Percentiles rank a stretch among this genome's conserved stretches.
Conservation (phyloP, 2,113 vertebrate genomes). For the Solea solea region DNA sequence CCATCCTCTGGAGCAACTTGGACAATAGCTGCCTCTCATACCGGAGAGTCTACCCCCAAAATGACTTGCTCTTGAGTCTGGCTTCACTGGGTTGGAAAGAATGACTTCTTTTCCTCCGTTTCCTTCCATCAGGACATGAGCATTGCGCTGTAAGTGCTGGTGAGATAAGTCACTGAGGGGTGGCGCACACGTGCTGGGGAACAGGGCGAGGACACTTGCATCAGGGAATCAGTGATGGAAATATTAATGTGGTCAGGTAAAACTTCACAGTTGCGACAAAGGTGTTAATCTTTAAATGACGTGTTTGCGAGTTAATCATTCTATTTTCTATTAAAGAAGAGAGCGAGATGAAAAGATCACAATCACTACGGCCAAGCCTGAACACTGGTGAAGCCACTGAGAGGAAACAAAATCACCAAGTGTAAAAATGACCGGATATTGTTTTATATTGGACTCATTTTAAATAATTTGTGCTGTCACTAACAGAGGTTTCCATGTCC, state of each 20-base stretch:
- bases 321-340: no score
- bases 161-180: constrained; percentile 57
- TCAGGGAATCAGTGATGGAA: constrained; percentile 7
- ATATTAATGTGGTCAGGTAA: not conserved
- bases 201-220: constrained; percentile 9
- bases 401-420: no score
- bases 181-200: constrained; percentile 2
- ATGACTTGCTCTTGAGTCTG: constrained; percentile 62
- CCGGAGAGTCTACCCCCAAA: constrained; percentile 61
- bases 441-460: no score
- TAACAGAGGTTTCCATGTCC: no score
- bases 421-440: no score
- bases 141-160: constrained; percentile 29
- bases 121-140: constrained; percentile 69
- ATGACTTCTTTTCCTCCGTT: constrained; percentile 75
- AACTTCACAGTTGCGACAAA: not conserved
- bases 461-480: no score
- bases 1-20: constrained; percentile 42
- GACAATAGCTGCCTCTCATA: constrained; percentile 81
- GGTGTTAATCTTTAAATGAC: not conserved
- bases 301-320: no score
- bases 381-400: no score
- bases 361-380: no score
- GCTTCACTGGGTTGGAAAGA: constrained; percentile 77
- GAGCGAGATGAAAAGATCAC: no score